A percentile compares a stretch with the other conserved stretches of the same genome.
These are phyloP conservation scores for Trilocha varians DNA, from an alignment of 2,888 invertebrate species.

Conservation along the genomic window DNA sequence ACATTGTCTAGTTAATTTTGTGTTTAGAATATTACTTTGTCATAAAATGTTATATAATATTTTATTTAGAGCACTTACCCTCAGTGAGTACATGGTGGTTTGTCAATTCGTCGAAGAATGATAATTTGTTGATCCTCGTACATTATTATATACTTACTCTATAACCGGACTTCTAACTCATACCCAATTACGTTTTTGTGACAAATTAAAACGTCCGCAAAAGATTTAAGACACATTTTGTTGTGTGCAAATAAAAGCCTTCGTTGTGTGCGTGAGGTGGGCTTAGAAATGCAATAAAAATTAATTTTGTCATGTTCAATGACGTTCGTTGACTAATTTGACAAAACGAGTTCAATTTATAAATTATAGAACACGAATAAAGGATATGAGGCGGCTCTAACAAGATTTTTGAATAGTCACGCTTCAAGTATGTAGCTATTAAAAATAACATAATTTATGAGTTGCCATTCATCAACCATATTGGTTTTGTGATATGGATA, in stretches of 20 bases:
- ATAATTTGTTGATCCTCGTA: slow-evolving; percentile 18
- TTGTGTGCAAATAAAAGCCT: slow-evolving; percentile 8
- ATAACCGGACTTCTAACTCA: slow-evolving; percentile 20
- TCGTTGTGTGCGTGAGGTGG: slow-evolving; percentile 13
- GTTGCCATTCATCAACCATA: no score
- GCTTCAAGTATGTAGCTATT: background rate
- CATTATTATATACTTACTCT: slow-evolving; percentile 20
- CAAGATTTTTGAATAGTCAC: slow-evolving; percentile 8
- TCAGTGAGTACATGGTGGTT: slow-evolving; percentile 22
- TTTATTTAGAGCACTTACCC: slow-evolving; percentile 4
- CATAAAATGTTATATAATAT: no score
- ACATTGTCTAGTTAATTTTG: no score
- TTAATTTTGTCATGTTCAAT: slow-evolving; percentile 15
- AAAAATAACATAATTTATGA: slow-evolving; percentile 2
- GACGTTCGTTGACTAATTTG: slow-evolving; percentile 18
- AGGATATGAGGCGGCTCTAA: slow-evolving; percentile 18
- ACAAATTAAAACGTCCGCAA: slow-evolving; percentile 13
- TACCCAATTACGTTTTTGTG: slow-evolving; percentile 7
- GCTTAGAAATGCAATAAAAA: slow-evolving; percentile 22
- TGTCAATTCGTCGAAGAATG: slow-evolving; percentile 19
- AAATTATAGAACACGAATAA: slow-evolving; percentile 15
- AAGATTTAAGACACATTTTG: slow-evolving; percentile 19
- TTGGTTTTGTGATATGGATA: no score
- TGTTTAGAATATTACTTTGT: background rate
- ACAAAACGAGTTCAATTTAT: slow-evolving; percentile 19